Base-by-base conservation (phyloP, 2,113 vertebrate species). In the Clarias batrachus region DNA sequence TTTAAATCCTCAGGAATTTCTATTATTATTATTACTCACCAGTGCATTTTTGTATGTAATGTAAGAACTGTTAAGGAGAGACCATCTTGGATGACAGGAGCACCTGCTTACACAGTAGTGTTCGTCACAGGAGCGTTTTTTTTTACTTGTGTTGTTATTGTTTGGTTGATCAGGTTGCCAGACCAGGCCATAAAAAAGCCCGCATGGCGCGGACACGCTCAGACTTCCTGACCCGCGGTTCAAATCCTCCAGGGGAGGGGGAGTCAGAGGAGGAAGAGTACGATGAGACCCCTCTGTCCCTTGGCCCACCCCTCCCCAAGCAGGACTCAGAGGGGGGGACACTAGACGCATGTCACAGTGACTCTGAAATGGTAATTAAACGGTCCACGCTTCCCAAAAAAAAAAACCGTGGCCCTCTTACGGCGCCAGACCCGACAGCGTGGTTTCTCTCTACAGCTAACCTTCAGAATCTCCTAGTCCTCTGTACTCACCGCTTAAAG, bases 181-280 rank as follows among this genome's bases (percentile, higher is more conserved):
- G 95, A 92, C 92, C 88, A 54, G 95, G 95, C 94, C 97, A 97
- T 96, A 99, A 98, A 98, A 98, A 97, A 97, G 98, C 96, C 94
- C 96, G 98, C 96, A 99, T 99, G 98, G 97, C 98, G 89, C 97
- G 97, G 96, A 99, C 98, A 37, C 98, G 98, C 95, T 98, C 97
- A 92, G 97, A 99, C 97, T 99, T 99, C 96, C 96, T 99, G 96
- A 99, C 97, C 97, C 98, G 97, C 92, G 94, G 95, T 94, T 95
- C 96, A 95, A 92, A 93, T 94, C 93, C 94, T 87, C 96, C 96
- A 91, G 94, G 95, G 92, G 97, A 97, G 95, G 97, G 95, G 91
- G 97, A 99, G 91, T 96, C 97, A 87, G 98, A 99, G 92, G 97
- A 99, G 94, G 97, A 98, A 89, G 97, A 98, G 95, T 96, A 94